Conservation (phyloP, 2,113 vertebrate species). For the Casuarius casuarius region DNA sequence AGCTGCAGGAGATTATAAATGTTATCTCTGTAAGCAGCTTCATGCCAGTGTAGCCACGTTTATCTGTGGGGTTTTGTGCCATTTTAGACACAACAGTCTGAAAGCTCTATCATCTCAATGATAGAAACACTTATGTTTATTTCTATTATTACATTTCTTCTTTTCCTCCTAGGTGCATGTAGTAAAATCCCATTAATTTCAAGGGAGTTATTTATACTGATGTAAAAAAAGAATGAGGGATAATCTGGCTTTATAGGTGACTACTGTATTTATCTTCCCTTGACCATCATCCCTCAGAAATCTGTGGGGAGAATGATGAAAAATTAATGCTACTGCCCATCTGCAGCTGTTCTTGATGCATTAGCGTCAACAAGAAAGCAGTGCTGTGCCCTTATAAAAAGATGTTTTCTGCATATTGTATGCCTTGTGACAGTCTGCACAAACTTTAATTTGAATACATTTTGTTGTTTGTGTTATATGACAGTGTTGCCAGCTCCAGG, state of each 20-base stretch:
- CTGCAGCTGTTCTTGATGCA: neutral
- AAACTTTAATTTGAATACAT: neutral
- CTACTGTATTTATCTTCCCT: neutral
- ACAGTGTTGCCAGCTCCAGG: neutral
- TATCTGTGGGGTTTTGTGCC: neutral
- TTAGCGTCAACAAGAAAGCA: slow-evolving; percentile 1
- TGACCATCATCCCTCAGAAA: neutral
- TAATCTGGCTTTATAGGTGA: neutral
- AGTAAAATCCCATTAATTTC: neutral
- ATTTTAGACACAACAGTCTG: neutral
- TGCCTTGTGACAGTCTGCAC: neutral
- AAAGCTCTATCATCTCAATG: neutral
- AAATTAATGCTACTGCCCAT: neutral
- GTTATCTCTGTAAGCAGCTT: neutral
- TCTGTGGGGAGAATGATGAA: neutral
- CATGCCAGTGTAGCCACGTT: neutral
- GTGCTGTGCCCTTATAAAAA: neutral
- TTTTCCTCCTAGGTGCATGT: neutral
- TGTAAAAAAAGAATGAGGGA: neutral
- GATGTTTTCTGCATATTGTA: neutral
- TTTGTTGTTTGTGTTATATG: neutral
- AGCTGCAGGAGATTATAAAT: neutral
- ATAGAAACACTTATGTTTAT: neutral
- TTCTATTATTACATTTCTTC: neutral
- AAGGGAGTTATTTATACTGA: accelerated